Evolutionary conservation across 1,140 invertebrate species (phyloP), one percentile per base, ranked within the genome.

Genomic region (Macrobrachium nipponense): DNA sequence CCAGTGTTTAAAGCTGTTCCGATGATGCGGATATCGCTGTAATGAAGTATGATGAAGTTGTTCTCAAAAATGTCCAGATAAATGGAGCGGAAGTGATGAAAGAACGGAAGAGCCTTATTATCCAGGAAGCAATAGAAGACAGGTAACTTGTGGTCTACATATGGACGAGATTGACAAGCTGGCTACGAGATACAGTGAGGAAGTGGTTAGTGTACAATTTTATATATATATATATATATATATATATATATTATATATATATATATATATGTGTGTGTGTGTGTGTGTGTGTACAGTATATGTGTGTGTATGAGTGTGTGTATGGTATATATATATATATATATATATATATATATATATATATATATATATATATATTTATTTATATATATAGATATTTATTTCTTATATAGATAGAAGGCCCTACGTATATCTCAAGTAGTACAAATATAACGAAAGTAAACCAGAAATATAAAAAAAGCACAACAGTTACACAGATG

Each of bases 241-340:
- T 66, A 27, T 20, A 66, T 66, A 66, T 66, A 66, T 66, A 66
- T 20, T 66, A 66, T 66, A 66, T 66, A 66, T 66, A 66, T 66
- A 66, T 66, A 66, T 66, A 66, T 66, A 66, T 66, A 66, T 66
- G 12, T 66, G 12, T 66, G 12, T 66, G 12, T 66, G 12, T 66
- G 5, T 66, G 12, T 66, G 12, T 20, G 12, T 66, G 12, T 66
- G 12, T 17, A 66, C 6, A 11, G 20, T 66, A 66, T 17, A 66
- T 66, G 12, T 66, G 12, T 17, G 12, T 20, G 12, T 66, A 66
- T 66, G 12, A 0, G 0, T 15, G 0, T 66, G 12, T 66, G 12
- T 66, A 17, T 66, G 12, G 12, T 20, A 66, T 66, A 66, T 66
- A 66, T 8, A 5, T 15, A 14, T 66, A 66, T 66, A 66, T 66